A percentile compares a stretch with the other conserved stretches of the same genome.
Conservation (phyloP, 2,797 vertebrate genomes). For the Typhlichthys eigenmanni region DNA sequence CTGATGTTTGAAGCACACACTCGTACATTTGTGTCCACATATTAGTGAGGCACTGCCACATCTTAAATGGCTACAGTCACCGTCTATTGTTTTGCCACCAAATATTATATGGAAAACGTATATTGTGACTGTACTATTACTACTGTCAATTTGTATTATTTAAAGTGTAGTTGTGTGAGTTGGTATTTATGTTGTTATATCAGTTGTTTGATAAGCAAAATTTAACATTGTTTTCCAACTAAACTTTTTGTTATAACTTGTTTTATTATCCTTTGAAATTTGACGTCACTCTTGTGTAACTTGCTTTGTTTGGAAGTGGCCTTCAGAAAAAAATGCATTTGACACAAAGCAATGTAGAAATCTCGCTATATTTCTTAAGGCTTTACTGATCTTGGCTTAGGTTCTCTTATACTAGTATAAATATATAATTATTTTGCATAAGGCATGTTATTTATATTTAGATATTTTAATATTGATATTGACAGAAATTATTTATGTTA, state of each 20-base stretch:
- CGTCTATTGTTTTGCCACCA: constrained; percentile 47
- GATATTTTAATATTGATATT: constrained; percentile 75
- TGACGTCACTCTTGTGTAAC: constrained; percentile 63
- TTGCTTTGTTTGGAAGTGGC: constrained; percentile 75
- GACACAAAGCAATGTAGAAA: constrained; percentile 76
- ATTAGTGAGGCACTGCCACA: constrained; percentile 37
- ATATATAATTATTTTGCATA: constrained; percentile 74
- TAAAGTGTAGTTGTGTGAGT: constrained; percentile 48
- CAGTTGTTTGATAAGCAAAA: constrained; percentile 52
- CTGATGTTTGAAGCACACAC: constrained; percentile 66
- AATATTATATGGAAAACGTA: constrained; percentile 41
- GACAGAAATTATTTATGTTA: constrained; percentile 62
- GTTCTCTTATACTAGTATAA: constrained; percentile 67
- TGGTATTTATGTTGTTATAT: constrained; percentile 41
- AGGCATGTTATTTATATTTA: constrained; percentile 80
- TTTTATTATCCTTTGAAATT: constrained; percentile 54
- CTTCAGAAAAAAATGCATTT: constrained; percentile 70
- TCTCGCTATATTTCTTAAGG: constrained; percentile 63
- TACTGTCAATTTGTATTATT: constrained; percentile 55
- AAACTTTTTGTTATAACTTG: constrained; percentile 43
- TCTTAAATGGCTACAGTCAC: constrained; percentile 43
- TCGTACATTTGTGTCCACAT: constrained; percentile 46
- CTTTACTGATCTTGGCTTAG: constrained; percentile 60
- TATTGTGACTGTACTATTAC: constrained; percentile 60
- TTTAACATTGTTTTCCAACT: constrained; percentile 35